Conservation (phyloP, 2,888 invertebrate genomes). For the Orgyia antiqua region DNA sequence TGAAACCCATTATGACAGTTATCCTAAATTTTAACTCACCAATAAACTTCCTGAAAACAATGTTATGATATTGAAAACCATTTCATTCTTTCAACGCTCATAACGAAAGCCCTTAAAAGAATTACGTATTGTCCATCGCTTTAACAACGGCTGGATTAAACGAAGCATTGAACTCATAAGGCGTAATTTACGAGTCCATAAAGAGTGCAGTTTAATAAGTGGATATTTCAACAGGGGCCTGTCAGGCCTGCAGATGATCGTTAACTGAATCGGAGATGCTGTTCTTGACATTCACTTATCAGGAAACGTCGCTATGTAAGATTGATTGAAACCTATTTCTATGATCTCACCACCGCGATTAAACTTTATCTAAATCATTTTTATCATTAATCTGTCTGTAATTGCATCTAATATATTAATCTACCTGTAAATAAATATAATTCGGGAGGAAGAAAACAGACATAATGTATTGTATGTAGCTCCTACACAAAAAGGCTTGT, state of each 20-base stretch:
- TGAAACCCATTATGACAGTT: not conserved
- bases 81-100: slow-evolving; percentile 4
- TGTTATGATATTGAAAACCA: not conserved
- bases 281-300: slow-evolving; percentile 26
- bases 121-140: slow-evolving; percentile 26
- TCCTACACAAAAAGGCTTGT: no score
- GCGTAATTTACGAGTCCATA: slow-evolving; percentile 56
- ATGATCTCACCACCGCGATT: not conserved
- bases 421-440: no score
- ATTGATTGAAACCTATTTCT: slow-evolving; percentile 1
- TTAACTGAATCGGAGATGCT: slow-evolving; percentile 34
- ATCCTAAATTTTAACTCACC: not conserved
- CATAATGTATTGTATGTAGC: no score
- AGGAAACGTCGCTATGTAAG: slow-evolving; percentile 19
- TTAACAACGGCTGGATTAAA: slow-evolving; percentile 39
- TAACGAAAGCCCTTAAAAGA: slow-evolving; percentile 11
- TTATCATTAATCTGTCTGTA: no score
- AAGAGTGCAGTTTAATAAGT: slow-evolving; percentile 59
- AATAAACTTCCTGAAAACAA: slow-evolving; percentile 1
- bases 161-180: slow-evolving; percentile 62
- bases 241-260: slow-evolving; percentile 33
- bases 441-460: no score
- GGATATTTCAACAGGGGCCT: slow-evolving; percentile 48
- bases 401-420: no score
- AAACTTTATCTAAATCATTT: no score